phyloP scores from a whole-genome alignment of 2,113 vertebrate genomes.

The Ochotona princeps region DNA sequence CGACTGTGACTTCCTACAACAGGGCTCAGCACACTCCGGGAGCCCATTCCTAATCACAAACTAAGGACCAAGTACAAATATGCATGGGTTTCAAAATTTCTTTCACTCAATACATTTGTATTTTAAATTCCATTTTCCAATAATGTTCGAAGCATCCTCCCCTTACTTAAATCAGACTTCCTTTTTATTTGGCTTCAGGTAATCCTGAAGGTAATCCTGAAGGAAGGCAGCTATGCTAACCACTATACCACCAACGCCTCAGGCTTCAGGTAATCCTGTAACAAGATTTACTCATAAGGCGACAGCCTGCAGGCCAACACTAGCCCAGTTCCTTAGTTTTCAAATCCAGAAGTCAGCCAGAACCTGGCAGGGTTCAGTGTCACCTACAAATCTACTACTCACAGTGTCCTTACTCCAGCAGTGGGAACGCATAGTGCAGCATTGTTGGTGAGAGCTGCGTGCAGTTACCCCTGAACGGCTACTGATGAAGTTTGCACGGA shows the following conservation, averaged over 20 bases:
- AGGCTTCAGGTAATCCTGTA: not conserved
- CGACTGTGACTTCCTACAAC: not conserved
- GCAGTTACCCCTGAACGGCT: not conserved
- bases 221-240: too few species aligned
- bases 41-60: constrained; percentile 18
- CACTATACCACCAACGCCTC: too few species aligned
- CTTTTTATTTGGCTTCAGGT: not conserved
- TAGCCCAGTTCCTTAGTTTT: constrained; percentile 35
- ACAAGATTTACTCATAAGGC: constrained; percentile 6
- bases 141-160: too few species aligned
- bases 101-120: too few species aligned
- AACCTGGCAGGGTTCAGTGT: not conserved
- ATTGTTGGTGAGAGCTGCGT: constrained; percentile 33
- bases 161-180: constrained; percentile 16
- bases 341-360: not conserved
- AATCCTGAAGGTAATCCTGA: not conserved
- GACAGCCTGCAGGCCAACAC: not conserved
- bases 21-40: not conserved
- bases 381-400: not conserved
- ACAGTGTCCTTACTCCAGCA: not conserved
- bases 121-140: too few species aligned
- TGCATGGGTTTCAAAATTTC: too few species aligned
- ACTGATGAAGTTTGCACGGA: not conserved
- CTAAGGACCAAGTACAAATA: not conserved
- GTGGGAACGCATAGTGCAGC: not conserved